Evolutionary conservation across 1,140 invertebrate species (phyloP).

Genomic region (Charaxes varanes): DNA sequence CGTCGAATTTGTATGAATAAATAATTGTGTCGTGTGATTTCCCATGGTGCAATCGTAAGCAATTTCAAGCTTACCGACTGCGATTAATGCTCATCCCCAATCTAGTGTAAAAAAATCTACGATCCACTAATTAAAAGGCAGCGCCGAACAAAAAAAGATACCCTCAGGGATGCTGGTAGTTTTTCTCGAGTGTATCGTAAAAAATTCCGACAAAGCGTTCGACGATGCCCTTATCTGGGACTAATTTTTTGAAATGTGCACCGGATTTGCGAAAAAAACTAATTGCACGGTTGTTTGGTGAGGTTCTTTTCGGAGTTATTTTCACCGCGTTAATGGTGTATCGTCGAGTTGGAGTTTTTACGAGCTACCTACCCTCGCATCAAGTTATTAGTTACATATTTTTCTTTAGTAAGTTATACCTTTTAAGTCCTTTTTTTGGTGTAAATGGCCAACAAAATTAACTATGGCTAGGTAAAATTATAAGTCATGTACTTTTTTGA

Average conservation of each 20-base stretch:
- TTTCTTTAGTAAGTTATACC: constrained; percentile 1
- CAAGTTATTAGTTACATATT: constrained; percentile 1
- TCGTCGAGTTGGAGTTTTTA: constrained; percentile 13
- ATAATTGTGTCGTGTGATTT: constrained; percentile 27
- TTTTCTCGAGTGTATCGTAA: constrained; percentile 41
- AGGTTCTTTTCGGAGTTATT: constrained; percentile 16
- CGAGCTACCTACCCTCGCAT: constrained; percentile 12
- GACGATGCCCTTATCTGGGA: constrained; percentile 43
- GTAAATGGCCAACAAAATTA: too few species aligned
- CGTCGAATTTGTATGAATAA: too few species aligned
- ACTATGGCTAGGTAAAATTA: too few species aligned
- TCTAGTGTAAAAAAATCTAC: constrained; percentile 25
- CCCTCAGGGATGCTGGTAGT: constrained; percentile 41
- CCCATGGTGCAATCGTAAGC: constrained; percentile 18
- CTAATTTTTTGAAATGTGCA: constrained; percentile 51
- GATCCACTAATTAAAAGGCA: constrained; percentile 60
- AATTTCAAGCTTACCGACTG: constrained; percentile 19
- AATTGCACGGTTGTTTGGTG: constrained; percentile 20
- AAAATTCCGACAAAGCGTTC: constrained; percentile 61
- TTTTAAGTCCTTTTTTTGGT: too few species aligned
- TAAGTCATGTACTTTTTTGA: too few species aligned
- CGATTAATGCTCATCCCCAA: constrained; percentile 11
- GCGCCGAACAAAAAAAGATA: constrained; percentile 46
- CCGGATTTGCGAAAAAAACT: constrained; percentile 40
- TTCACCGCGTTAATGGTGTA: constrained; percentile 17